Evolutionary conservation across 2,888 invertebrate species (phyloP).

Genomic region (Cylloceria caligata): DNA sequence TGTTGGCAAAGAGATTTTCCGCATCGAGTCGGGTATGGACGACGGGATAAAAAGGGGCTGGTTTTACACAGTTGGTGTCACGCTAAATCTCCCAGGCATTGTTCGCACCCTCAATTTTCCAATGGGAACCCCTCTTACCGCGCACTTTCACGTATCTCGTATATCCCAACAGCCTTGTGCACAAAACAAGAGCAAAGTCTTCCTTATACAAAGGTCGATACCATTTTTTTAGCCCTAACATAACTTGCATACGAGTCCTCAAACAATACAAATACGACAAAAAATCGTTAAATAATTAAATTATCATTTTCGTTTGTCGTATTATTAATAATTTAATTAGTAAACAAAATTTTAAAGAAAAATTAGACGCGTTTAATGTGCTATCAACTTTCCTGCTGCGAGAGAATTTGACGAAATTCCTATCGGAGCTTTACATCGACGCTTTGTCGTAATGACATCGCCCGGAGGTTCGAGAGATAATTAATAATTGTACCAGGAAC

Average conservation of each 20-base stretch:
- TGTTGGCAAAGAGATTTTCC: slow-evolving; percentile 52
- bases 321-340: neutral
- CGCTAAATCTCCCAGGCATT: slow-evolving; percentile 82
- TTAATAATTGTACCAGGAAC: slow-evolving; percentile 59
- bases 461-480: slow-evolving; percentile 51
- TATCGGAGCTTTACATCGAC: slow-evolving; percentile 47
- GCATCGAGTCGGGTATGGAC: slow-evolving; percentile 33
- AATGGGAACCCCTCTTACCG: slow-evolving; percentile 73
- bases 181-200: neutral
- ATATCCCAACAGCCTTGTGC: neutral
- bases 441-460: slow-evolving; percentile 25
- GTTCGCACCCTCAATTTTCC: slow-evolving; percentile 70
- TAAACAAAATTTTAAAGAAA: neutral
- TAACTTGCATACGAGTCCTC: neutral
- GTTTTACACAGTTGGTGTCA: slow-evolving; percentile 80
- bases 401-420: slow-evolving; percentile 44
- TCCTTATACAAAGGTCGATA: neutral
- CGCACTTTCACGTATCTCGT: slow-evolving; percentile 15
- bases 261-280: neutral
- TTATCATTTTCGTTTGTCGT: neutral
- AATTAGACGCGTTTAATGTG: neutral
- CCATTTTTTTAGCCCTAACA: neutral
- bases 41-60: slow-evolving; percentile 64
- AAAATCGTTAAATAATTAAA: too few species aligned
- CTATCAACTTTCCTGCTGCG: neutral